phyloP scores from a whole-genome alignment of 64 coral and sea anemone genomes.

The Trachythela sp. region DNA sequence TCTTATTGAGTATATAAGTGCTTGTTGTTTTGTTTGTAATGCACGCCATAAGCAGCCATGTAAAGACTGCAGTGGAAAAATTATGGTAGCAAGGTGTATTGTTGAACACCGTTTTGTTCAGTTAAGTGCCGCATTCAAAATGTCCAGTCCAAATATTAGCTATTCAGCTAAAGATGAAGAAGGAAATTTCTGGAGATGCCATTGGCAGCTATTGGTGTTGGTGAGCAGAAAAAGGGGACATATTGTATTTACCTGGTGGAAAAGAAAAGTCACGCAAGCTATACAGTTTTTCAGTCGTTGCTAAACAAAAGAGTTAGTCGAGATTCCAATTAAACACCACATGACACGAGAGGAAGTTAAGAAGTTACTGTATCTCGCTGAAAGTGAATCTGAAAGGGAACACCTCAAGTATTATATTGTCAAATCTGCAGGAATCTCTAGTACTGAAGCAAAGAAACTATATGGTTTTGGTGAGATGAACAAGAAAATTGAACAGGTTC shows the following conservation, averaged over 20 bases:
- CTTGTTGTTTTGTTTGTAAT: conserved; percentile 31
- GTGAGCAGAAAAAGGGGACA: conserved; percentile 4
- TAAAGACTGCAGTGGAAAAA: conserved; percentile 45
- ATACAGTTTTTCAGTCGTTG: conserved; percentile 15
- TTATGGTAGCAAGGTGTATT: conserved; percentile 41
- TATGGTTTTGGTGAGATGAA: conserved; percentile 41
- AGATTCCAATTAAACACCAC: background rate
- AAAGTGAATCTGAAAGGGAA: conserved; percentile 52
- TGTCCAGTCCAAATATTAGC: conserved; percentile 38
- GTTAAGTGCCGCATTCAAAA: conserved; percentile 33
- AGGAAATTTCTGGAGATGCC: conserved; percentile 51
- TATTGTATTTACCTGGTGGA: conserved; percentile 32
- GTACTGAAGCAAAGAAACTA: conserved; percentile 23
- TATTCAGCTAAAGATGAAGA: conserved; percentile 33
- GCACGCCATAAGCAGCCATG: conserved; percentile 23
- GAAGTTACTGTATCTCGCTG: conserved; percentile 43
- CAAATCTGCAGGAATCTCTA: conserved; percentile 27
- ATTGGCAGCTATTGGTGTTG: conserved; percentile 39
- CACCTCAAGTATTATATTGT: conserved; percentile 33
- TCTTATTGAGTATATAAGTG: conserved; percentile 39
- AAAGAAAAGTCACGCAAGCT: conserved; percentile 14
- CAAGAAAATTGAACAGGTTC: conserved; percentile 18
- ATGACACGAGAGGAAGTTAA: conserved; percentile 39
- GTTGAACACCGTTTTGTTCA: conserved; percentile 21
- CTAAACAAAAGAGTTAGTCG: background rate